Base-by-base conservation (phyloP, 2,113 vertebrate genomes). In the Corythoichthys haematopterus region DNA sequence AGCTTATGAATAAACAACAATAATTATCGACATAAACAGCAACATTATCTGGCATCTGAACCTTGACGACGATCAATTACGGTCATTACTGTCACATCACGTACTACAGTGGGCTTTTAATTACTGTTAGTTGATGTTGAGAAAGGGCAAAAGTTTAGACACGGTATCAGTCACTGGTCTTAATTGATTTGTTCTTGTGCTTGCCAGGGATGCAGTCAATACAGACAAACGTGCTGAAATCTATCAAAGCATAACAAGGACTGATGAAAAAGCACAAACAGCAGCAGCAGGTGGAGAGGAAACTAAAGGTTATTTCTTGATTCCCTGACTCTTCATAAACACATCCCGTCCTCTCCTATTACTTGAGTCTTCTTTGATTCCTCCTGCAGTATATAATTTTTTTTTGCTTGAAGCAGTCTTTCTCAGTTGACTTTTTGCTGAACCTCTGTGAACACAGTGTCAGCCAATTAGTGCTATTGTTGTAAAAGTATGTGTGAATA, bases 1-100 rank as follows among this genome's bases (percentile, higher is more conserved):
- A 63, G 79, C 83, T 81, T 88, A 84, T 87, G 81, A 86, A 88
- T 86, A 88, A 86, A 88, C 82, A 85, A 84, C 77, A 85, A 86
- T 79, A 87, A 82, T 85, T 80, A 84, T 80, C 77, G 46, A 78
- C 83, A 90, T 84, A 88, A 89, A 85, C 81, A 88, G 85, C 80
- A 84, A 83, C 87, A 89, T 84, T 85, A 88, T 87, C 84, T 86
- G 75, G 69, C 58, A 62, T 75, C 65, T 88, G 85, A 90, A 88
- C 85, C 82, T 84, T 87, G 88, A 85, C 81, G 75, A 78, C 78
- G 11, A 87, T 87, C 87, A 73, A 88, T 88, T 87, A 88, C 74
- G 74, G 84, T 71, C 84, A 85, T 90, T 88, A 88, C 87, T 85
- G 85, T 90, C 87, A 86, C 80, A 85, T 86, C 65, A 70, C 75